Conservation (phyloP, 2,888 invertebrate genomes). For the Vannuccia rotundouncinata region DNA sequence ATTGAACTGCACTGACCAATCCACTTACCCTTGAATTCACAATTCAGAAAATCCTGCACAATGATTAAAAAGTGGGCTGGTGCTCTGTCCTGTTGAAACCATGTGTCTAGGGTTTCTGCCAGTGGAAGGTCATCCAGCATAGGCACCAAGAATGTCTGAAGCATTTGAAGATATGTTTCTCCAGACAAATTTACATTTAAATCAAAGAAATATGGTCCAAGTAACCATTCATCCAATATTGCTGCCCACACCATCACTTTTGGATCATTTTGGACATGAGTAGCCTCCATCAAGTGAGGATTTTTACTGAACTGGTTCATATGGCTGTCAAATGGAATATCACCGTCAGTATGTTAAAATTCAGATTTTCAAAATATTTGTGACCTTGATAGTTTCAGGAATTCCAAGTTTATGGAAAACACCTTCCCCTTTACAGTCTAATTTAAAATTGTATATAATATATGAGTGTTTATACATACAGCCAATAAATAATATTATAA, state of each 20-base stretch:
- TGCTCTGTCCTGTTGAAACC: slow-evolving; percentile 30
- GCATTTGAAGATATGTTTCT: slow-evolving; percentile 22
- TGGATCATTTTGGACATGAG: slow-evolving; percentile 30
- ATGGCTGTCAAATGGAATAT: slow-evolving; percentile 14
- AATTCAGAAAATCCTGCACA: slow-evolving; percentile 1
- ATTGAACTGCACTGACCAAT: neutral
- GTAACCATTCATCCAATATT: slow-evolving; percentile 24
- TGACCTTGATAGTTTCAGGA: too few relatives aligned
- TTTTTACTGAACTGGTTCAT: slow-evolving; percentile 9
- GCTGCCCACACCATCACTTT: slow-evolving; percentile 31
- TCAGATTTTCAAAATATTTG: too few relatives aligned
- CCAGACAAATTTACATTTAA: slow-evolving; percentile 24
- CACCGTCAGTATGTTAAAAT: too few relatives aligned
- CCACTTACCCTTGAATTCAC: slow-evolving; percentile 25
- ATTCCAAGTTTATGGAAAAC: too few relatives aligned
- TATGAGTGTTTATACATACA: too few relatives aligned
- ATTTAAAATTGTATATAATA: too few relatives aligned
- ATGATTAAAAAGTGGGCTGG: slow-evolving; percentile 18
- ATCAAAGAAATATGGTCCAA: neutral
- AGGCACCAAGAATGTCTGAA: slow-evolving; percentile 29
- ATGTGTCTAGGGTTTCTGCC: slow-evolving; percentile 19
- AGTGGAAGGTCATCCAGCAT: slow-evolving; percentile 21
- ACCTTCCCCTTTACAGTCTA: too few relatives aligned
- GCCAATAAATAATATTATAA: too few relatives aligned
- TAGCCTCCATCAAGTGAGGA: slow-evolving; percentile 30